phyloP scores from a whole-genome alignment of 1,140 invertebrate genomes.

The Tenebrio molitor region DNA sequence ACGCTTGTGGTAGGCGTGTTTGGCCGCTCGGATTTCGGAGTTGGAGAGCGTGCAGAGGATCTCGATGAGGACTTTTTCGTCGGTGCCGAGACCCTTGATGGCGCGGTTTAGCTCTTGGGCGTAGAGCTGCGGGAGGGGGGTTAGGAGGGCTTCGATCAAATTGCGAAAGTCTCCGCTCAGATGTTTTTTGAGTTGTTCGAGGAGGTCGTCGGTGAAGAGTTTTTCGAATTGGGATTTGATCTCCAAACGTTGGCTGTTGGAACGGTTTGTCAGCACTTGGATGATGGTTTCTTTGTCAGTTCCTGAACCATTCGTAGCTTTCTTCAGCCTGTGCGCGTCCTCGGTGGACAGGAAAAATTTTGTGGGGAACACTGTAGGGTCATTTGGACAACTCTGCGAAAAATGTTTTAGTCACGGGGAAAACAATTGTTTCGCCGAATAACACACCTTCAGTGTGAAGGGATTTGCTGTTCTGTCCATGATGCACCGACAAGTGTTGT shows the following conservation, averaged over 20 bases:
- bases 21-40: constrained; percentile 86
- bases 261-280: constrained; percentile 77
- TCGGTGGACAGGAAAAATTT: constrained; percentile 78
- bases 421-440: too few species aligned
- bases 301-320: constrained; percentile 87
- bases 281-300: constrained; percentile 89
- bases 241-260: constrained; percentile 80
- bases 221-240: constrained; percentile 85
- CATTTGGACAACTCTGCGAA: too few species aligned
- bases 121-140: too few species aligned
- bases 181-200: constrained; percentile 92
- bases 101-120: constrained; percentile 88
- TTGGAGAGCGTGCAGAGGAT: constrained; percentile 91
- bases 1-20: constrained; percentile 86
- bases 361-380: constrained; percentile 74
- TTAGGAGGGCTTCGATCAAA: constrained; percentile 89
- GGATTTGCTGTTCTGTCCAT: too few species aligned
- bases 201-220: constrained; percentile 90
- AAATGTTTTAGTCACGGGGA: too few species aligned
- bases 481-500: too few species aligned
- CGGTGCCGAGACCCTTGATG: constrained; percentile 85
- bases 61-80: constrained; percentile 91
- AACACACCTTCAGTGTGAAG: too few species aligned
- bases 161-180: constrained; percentile 93
- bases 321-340: constrained; percentile 82